Evolutionary conservation across 2,888 invertebrate species (phyloP).

Genomic region (Corbicula japonica): DNA sequence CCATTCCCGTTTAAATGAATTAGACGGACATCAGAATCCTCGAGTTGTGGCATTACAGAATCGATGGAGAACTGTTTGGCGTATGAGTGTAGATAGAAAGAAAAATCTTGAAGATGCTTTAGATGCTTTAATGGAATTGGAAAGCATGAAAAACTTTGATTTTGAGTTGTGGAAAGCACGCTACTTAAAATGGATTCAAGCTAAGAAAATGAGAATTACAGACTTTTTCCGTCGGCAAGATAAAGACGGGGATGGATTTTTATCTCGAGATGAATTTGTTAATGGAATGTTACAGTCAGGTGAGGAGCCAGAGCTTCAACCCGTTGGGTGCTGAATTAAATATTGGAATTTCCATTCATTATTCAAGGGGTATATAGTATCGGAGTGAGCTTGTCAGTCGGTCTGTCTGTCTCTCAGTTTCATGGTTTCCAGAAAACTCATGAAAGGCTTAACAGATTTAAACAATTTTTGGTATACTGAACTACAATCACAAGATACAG

Average conservation of each 20-base stretch:
- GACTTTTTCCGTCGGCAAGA: constrained; percentile 86
- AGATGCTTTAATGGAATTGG: constrained; percentile 86
- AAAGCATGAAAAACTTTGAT: constrained; percentile 86
- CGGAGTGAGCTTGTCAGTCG: no score
- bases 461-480: no score
- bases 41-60: constrained; percentile 84
- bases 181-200: constrained; percentile 86
- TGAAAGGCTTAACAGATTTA: no score
- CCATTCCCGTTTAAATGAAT: constrained; percentile 82
- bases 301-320: no score
- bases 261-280: constrained; percentile 85
- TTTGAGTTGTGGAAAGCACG: constrained; percentile 85
- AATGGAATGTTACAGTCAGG: constrained; percentile 85
- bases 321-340: no score
- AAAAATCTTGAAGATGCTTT: constrained; percentile 85
- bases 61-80: constrained; percentile 85
- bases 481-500: no score
- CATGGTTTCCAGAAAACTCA: no score
- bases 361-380: no score
- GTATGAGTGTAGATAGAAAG: constrained; percentile 86
- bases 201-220: constrained; percentile 85
- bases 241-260: constrained; percentile 84
- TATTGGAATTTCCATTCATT: no score
- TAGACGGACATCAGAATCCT: constrained; percentile 79
- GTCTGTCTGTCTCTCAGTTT: no score